Percentiles rank a stretch among this genome's conserved stretches.
These are phyloP conservation scores for Miltochrista miniata DNA, from an alignment of 2,888 invertebrate species.

Conservation along the genomic window DNA sequence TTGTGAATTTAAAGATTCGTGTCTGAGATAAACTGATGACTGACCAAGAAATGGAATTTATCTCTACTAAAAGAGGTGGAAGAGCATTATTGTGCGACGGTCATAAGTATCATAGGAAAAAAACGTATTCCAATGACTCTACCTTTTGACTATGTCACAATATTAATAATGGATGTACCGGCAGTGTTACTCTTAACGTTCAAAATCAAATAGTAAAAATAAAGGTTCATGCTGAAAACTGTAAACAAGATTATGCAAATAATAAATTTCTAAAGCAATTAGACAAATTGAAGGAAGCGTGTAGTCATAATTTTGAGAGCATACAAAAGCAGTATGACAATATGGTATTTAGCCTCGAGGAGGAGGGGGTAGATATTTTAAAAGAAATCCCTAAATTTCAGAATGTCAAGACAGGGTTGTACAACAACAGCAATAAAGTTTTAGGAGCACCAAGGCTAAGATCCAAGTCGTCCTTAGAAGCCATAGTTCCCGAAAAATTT, in stretches of 20 bases:
- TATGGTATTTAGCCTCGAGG: too few relatives aligned
- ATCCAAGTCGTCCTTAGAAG: neutral
- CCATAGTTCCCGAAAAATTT: neutral
- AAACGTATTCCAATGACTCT: neutral
- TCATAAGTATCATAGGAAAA: neutral
- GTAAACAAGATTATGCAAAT: too few relatives aligned
- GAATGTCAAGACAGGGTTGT: neutral
- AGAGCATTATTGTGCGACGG: neutral
- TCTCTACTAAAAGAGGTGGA: neutral
- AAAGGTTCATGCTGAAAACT: neutral
- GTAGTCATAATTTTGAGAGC: neutral
- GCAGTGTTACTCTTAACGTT: neutral
- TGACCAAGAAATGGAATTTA: neutral
- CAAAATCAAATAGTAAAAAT: neutral
- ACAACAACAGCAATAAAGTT: too few relatives aligned
- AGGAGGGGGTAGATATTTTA: too few relatives aligned
- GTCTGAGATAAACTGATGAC: too few relatives aligned
- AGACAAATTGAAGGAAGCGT: neutral
- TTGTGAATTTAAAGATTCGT: too few relatives aligned
- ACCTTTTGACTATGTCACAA: neutral
- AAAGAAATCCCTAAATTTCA: too few relatives aligned
- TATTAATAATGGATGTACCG: neutral
- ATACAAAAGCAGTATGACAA: neutral
- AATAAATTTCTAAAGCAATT: neutral
- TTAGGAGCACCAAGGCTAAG: neutral